A percentile compares a stretch with the other conserved stretches of the same genome.
Evolutionary conservation across 1,140 invertebrate species (phyloP).

Genomic region (Aleiodes sp.): DNA sequence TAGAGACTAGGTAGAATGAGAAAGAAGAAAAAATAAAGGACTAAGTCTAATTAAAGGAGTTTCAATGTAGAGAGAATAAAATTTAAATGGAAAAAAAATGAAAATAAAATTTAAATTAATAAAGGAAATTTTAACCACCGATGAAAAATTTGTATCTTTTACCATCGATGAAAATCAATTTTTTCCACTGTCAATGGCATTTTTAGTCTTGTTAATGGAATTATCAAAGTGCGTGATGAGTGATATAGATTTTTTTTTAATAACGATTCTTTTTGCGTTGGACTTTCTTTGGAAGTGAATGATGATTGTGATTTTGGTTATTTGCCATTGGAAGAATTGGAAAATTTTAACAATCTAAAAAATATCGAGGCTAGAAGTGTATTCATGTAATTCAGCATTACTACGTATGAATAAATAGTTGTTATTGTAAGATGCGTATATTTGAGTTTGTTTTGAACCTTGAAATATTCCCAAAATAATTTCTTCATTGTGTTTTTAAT

Average conservation of each 20-base stretch:
- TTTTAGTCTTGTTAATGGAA: not conserved
- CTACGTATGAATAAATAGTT: constrained; percentile 68
- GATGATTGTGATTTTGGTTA: too few species aligned
- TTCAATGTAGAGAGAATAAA: constrained; percentile 29
- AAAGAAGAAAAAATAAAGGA: too few species aligned
- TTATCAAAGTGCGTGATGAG: not conserved
- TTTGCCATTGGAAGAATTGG: too few species aligned
- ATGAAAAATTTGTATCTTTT: constrained; percentile 6
- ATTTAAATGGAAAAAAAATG: constrained; percentile 19
- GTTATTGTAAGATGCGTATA: constrained; percentile 60
- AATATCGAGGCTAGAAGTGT: constrained; percentile 64
- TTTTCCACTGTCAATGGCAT: constrained; percentile 10
- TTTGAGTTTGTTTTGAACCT: not conserved
- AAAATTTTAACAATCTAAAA: too few species aligned
- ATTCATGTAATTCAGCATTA: constrained; percentile 68
- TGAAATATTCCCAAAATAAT: not conserved
- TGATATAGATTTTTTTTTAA: not conserved
- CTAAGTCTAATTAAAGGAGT: constrained; percentile 34
- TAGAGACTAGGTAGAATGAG: constrained; percentile 64
- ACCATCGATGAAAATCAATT: not conserved
- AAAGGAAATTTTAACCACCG: not conserved
- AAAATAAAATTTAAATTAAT: constrained; percentile 22
- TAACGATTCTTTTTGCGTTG: not conserved
- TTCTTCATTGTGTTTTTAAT: too few species aligned
- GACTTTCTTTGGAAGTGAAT: too few species aligned